Evolutionary conservation across 1,140 invertebrate genomes (phyloP), one percentile per base, ranked within the genome.

Genomic region (Lepeophtheirus salmonis): DNA sequence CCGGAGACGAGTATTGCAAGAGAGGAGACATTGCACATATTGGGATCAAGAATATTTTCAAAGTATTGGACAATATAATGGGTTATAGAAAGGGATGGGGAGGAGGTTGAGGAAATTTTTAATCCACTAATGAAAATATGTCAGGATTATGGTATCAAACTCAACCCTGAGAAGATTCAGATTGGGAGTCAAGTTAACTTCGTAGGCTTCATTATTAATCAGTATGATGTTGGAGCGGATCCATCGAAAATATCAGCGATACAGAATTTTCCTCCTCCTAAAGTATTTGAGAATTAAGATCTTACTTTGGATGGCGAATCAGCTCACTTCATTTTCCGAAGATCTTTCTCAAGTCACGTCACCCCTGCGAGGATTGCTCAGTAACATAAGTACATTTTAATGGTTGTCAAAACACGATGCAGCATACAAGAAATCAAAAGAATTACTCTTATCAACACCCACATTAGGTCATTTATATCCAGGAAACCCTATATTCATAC

Each of bases 111-210:
- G 3, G 12, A 50, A 2, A 2, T 2, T 2, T n/a, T 50, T 2
- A n/a, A 18, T 12, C 16, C 49, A 17, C 16, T 50, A 10, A 17
- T 50, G 49, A 18, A 50, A 12, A 10, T 56, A 13, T 66, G 64
- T 55, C 62, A 59, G 64, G n/a, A n/a, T n/a, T n/a, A n/a, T n/a
- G n/a, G n/a, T n/a, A n/a, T n/a, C n/a, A n/a, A n/a, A n/a, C n/a
- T 67, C 4, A 63, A 65, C n/a, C 67, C 66, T 61, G 67, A 62
- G 0, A 64, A 65, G 26, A 60, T 64, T 50, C 60, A 48, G 51
- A 64, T 68, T 51, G 18, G 55, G 22, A 13, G 51, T n/a, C 30
- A 50, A 1, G n/a, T n/a, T n/a, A n/a, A n/a, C n/a, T n/a, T n/a
- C n/a, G n/a, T n/a, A n/a, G n/a, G n/a, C n/a, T n/a, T n/a, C n/a